Percentiles rank a stretch among this genome's conserved stretches.
Conservation (phyloP, 2,888 invertebrate genomes). For the Cheilosia soror region DNA sequence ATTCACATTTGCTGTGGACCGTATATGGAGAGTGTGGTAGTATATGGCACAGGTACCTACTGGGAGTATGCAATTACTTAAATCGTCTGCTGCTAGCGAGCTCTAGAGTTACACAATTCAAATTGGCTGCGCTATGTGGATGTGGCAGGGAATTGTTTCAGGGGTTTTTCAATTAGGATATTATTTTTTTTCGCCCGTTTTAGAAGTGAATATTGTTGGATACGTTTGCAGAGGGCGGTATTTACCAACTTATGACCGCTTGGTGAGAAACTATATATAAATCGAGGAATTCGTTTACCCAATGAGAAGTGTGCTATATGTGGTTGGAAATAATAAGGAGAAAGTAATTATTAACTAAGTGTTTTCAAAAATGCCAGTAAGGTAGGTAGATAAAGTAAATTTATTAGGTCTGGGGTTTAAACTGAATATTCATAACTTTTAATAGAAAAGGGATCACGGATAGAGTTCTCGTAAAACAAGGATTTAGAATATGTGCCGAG, state of each 20-base stretch:
- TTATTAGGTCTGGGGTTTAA: neutral
- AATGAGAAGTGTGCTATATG: neutral
- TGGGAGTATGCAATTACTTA: slow-evolving; percentile 72
- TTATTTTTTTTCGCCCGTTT: slow-evolving; percentile 37
- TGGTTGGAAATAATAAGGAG: neutral
- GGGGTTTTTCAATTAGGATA: slow-evolving; percentile 55
- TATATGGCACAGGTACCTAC: slow-evolving; percentile 35
- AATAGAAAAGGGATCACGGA: neutral
- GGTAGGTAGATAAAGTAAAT: neutral
- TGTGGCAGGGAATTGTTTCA: slow-evolving; percentile 7
- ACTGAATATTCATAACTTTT: neutral
- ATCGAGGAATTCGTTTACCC: neutral
- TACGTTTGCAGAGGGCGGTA: neutral
- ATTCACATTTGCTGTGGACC: slow-evolving; percentile 71
- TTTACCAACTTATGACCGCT: no score
- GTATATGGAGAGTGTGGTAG: neutral
- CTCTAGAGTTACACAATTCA: slow-evolving; percentile 38
- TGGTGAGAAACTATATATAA: slow-evolving; percentile 14
- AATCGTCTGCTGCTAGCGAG: slow-evolving; percentile 45
- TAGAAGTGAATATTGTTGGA: neutral
- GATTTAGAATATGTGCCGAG: no score
- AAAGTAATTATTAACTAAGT: slow-evolving; percentile 18
- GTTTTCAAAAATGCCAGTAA: neutral
- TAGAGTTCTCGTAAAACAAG: no score
- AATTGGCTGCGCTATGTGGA: slow-evolving; percentile 8